These are phyloP conservation scores for Drosophila seclusa DNA, from an alignment of 2,888 invertebrate genomes.

Conservation along the genomic window DNA sequence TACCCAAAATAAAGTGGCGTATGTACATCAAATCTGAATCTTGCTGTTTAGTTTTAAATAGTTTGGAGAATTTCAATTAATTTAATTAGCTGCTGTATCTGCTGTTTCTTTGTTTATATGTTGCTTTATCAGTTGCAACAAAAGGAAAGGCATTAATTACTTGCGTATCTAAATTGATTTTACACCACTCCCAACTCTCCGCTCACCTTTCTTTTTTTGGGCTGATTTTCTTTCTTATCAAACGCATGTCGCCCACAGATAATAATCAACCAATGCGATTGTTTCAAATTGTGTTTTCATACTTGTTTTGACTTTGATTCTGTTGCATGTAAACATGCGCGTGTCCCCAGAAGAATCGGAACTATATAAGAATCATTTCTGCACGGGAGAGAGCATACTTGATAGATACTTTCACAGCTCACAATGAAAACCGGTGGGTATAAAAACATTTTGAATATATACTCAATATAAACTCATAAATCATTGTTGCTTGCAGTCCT, in stretches of 20 bases:
- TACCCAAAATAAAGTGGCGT: too few species aligned
- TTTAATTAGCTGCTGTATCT: neutral
- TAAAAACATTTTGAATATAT: neutral
- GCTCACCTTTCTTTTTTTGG: neutral
- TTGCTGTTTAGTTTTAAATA: neutral
- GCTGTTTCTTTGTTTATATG: neutral
- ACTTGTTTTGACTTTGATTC: conserved; percentile 32
- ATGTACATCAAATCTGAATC: neutral
- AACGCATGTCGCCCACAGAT: conserved; percentile 34
- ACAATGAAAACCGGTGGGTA: conserved; percentile 69
- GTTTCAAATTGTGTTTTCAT: conserved; percentile 36
- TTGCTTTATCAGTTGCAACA: conserved; percentile 14
- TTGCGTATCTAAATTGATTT: conserved; percentile 37
- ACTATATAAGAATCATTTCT: conserved; percentile 45
- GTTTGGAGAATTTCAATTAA: neutral
- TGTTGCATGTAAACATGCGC: conserved; percentile 6
- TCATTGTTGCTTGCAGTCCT: conserved; percentile 42
- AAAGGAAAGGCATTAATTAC: conserved; percentile 32
- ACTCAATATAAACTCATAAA: neutral
- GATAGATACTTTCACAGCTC: conserved; percentile 44
- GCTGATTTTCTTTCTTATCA: conserved; percentile 29
- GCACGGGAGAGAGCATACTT: conserved; percentile 26
- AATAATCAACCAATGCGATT: conserved; percentile 57
- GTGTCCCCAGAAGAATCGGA: neutral
- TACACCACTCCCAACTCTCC: neutral